Percentiles rank a stretch among this genome's conserved stretches.
Conservation (phyloP, 2,797 vertebrate species). For the Gymnothorax javanicus region DNA sequence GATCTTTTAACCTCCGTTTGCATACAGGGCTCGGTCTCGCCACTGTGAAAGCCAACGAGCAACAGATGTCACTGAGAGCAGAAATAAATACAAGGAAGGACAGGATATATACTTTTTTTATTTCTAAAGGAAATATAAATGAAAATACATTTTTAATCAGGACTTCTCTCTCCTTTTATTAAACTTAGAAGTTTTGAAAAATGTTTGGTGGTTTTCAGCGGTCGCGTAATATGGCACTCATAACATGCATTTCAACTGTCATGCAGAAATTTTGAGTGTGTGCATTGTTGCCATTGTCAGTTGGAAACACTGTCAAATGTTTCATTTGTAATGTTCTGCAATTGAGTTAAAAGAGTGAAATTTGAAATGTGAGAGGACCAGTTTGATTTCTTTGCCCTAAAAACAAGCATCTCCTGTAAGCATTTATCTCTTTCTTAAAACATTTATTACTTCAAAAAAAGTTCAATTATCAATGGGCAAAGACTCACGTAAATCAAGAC, state of each 20-base stretch:
- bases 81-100: constrained; percentile 56
- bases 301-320: neutral
- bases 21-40: constrained; percentile 68
- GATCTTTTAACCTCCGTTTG: constrained; percentile 75
- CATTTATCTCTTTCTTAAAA: constrained; percentile 58
- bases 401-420: constrained; percentile 60
- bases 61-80: constrained; percentile 71
- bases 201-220: constrained; percentile 63
- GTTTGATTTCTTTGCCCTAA: constrained; percentile 58
- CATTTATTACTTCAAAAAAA: constrained; percentile 67
- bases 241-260: constrained; percentile 17
- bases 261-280: neutral
- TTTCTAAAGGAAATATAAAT: constrained; percentile 36
- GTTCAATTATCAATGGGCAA: constrained; percentile 64
- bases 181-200: constrained; percentile 48
- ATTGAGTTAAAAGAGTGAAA: neutral
- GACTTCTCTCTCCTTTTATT: constrained; percentile 34
- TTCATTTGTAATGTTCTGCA: neutral
- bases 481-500: constrained; percentile 68
- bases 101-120: constrained; percentile 53
- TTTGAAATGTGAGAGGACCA: constrained; percentile 59
- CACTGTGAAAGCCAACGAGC: constrained; percentile 68
- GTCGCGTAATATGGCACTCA: constrained; percentile 62
- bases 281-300: neutral
- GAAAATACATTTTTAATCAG: neutral